Evolutionary conservation across 2,113 vertebrate species (phyloP).

Genomic region (Ascaphus truei): DNA sequence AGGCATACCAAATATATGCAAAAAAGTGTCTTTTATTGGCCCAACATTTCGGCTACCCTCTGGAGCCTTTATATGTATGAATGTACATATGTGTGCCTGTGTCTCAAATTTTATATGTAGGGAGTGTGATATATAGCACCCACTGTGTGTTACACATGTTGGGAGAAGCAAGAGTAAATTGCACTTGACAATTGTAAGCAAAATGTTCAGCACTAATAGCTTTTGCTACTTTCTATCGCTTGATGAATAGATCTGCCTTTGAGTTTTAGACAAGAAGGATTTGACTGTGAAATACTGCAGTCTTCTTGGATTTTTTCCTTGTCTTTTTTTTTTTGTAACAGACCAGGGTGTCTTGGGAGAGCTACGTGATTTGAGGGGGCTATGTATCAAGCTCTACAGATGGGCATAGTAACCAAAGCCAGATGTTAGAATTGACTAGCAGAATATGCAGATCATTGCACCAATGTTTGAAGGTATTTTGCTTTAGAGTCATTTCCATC

Average conservation of each 20-base stretch:
- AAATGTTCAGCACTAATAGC: background rate
- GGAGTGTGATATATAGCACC: background rate
- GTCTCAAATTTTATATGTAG: constrained; percentile 10
- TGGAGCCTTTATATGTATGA: too few relatives aligned
- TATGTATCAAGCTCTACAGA: too few relatives aligned
- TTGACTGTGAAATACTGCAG: constrained; percentile 6
- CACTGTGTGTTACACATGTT: background rate
- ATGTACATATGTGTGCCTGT: background rate
- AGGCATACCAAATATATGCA: too few relatives aligned
- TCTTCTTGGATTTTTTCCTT: constrained; percentile 1
- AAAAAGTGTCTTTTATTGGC: background rate
- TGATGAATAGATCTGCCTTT: constrained; percentile 5
- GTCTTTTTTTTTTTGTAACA: background rate
- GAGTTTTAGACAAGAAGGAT: background rate
- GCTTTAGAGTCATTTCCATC: too few relatives aligned
- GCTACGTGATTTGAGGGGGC: too few relatives aligned
- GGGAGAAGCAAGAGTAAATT: background rate
- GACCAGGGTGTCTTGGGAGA: too few relatives aligned
- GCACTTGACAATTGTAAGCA: constrained; percentile 1
- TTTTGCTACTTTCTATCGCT: background rate
- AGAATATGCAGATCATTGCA: too few relatives aligned
- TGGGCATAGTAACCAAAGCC: too few relatives aligned
- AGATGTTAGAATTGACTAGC: too few relatives aligned
- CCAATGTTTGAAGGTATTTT: too few relatives aligned
- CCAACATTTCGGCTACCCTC: background rate